Conservation (phyloP, 2,888 invertebrate species). For the Caenorhabditis becei region DNA sequence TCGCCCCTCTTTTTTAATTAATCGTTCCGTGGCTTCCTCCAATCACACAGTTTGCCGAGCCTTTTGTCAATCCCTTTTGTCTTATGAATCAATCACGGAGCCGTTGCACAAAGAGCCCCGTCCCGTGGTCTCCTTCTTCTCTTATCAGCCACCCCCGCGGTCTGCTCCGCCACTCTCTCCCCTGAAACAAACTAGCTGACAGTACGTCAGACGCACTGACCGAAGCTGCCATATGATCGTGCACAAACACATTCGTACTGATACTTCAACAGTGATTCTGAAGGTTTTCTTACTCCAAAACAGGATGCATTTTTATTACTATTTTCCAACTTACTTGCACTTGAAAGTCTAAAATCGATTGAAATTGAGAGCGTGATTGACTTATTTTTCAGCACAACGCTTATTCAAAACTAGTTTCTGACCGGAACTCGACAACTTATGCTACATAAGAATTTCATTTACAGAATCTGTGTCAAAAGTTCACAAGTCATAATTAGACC, state of each 20-base stretch:
- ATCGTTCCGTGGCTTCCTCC: neutral
- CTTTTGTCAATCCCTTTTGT: neutral
- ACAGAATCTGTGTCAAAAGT: too few relatives aligned
- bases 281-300: conserved; percentile 4
- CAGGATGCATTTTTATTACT: neutral
- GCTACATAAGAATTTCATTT: too few relatives aligned
- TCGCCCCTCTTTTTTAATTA: conserved; percentile 11
- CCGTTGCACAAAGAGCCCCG: neutral
- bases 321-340: too few relatives aligned
- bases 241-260: conserved; percentile 13
- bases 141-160: conserved; percentile 31
- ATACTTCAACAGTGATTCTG: neutral
- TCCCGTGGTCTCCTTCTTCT: conserved; percentile 2
- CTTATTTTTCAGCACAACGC: too few relatives aligned
- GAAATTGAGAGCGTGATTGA: too few relatives aligned
- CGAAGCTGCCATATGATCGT: conserved; percentile 13
- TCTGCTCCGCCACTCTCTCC: neutral
- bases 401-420: too few relatives aligned
- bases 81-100: neutral
- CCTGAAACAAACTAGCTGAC: conserved; percentile 9
- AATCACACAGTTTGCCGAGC: neutral
- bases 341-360: too few relatives aligned
- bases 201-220: neutral
- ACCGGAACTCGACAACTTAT: too few relatives aligned
- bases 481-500: too few relatives aligned